phyloP scores from a whole-genome alignment of 2,888 invertebrate genomes.

The Morpho achilles region DNA sequence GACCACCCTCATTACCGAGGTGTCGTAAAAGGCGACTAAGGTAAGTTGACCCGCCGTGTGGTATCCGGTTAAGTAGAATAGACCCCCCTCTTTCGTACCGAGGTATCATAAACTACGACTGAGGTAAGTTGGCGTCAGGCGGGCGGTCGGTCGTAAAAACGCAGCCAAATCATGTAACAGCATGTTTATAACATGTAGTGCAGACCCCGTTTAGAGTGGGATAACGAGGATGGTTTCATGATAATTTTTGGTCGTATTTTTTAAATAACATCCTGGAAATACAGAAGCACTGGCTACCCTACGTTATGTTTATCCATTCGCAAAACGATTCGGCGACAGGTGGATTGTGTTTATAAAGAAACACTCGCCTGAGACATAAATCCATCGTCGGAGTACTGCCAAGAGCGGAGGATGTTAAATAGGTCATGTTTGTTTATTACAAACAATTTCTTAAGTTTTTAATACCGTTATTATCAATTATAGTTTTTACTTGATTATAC shows the following conservation, averaged over 20 bases:
- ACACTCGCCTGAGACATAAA: slow-evolving; percentile 46
- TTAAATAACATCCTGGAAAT: background rate
- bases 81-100: no score
- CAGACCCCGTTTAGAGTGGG: no score
- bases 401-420: slow-evolving; percentile 42
- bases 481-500: slow-evolving; percentile 22
- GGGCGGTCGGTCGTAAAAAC: no score
- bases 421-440: slow-evolving; percentile 53
- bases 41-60: no score
- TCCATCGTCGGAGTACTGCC: slow-evolving; percentile 46
- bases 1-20: no score
- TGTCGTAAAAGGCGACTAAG: no score
- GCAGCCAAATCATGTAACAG: no score
- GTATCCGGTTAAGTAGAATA: no score
- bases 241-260: background rate
- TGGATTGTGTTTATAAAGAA: slow-evolving; percentile 41
- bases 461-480: slow-evolving; percentile 27
- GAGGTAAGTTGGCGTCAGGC: no score
- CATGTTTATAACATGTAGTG: no score
- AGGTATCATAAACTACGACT: no score
- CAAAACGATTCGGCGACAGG: slow-evolving; percentile 54
- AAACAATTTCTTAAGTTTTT: slow-evolving; percentile 36
- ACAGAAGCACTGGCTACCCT: background rate
- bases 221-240: no score
- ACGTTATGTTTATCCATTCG: slow-evolving; percentile 35